Evolutionary conservation across 1,140 invertebrate species (phyloP).

Genomic region (Tetramorium parvispinum): DNA sequence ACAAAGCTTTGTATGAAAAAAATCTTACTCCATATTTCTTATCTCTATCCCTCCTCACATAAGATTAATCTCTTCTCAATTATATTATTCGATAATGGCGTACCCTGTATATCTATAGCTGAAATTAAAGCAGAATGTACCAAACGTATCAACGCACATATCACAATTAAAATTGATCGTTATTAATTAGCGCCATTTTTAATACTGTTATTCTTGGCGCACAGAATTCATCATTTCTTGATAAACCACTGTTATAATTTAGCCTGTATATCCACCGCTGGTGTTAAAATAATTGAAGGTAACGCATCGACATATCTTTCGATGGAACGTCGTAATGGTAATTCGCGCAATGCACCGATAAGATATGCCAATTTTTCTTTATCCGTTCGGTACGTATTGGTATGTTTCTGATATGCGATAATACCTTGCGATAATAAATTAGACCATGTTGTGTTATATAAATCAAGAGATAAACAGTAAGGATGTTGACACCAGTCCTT

Average conservation of each 20-base stretch:
- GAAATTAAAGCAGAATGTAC: conserved; percentile 3
- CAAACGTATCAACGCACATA: background rate
- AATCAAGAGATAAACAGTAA: conserved; percentile 82
- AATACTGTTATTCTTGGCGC: background rate
- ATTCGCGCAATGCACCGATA: conserved; percentile 72
- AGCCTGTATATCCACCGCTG: conserved; percentile 75
- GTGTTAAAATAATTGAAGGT: conserved; percentile 67
- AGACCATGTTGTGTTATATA: conserved; percentile 78
- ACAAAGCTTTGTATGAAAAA: background rate
- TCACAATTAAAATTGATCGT: background rate
- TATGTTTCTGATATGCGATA: conserved; percentile 46
- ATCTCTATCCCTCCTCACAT: background rate
- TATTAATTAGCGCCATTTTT: conserved; percentile 22
- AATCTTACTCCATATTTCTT: background rate
- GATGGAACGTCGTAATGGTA: conserved; percentile 72
- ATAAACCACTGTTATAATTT: conserved; percentile 77
- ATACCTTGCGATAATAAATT: conserved; percentile 77
- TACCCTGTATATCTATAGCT: background rate
- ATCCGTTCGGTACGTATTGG: conserved; percentile 73
- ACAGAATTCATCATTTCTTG: background rate
- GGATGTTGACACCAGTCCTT: conserved; percentile 77
- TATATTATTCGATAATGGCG: background rate
- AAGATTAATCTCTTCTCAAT: background rate
- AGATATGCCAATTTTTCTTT: conserved; percentile 70
- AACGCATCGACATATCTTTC: conserved; percentile 76